A percentile compares a stretch with the other conserved stretches of the same genome.
These are phyloP conservation scores for Hololepta plana DNA, from an alignment of 2,888 invertebrate genomes.

Conservation along the genomic window DNA sequence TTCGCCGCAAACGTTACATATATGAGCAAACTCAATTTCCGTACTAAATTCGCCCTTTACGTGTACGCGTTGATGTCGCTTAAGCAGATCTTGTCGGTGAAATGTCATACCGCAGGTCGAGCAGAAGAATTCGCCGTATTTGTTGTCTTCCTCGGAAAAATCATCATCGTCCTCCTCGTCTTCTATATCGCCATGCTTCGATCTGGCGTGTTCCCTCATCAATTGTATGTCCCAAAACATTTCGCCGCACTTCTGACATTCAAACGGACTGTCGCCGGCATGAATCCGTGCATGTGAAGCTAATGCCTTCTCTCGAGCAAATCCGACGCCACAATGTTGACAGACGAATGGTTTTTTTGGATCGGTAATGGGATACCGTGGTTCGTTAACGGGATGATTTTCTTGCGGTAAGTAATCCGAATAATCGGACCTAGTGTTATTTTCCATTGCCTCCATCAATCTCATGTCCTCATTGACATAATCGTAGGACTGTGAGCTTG, in stretches of 20 bases:
- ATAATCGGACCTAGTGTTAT: slow-evolving; percentile 20
- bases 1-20: slow-evolving; percentile 66
- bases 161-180: slow-evolving; percentile 33
- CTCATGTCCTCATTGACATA: slow-evolving; percentile 31
- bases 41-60: slow-evolving; percentile 21
- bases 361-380: slow-evolving; percentile 39
- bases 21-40: slow-evolving; percentile 6
- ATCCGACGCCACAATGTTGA: slow-evolving; percentile 54
- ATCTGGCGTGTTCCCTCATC: slow-evolving; percentile 39
- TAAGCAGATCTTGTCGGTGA: slow-evolving; percentile 55
- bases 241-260: slow-evolving; percentile 63
- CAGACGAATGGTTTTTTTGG: slow-evolving; percentile 67
- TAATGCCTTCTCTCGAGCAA: slow-evolving; percentile 66
- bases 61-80: slow-evolving; percentile 38
- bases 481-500: slow-evolving; percentile 25
- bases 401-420: slow-evolving; percentile 15
- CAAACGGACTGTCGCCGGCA: slow-evolving; percentile 62
- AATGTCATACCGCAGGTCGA: slow-evolving; percentile 64
- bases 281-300: slow-evolving; percentile 61
- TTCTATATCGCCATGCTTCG: slow-evolving; percentile 32
- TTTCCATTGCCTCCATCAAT: slow-evolving; percentile 29
- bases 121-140: slow-evolving; percentile 43
- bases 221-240: slow-evolving; percentile 55
- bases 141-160: slow-evolving; percentile 36
- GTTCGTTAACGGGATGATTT: slow-evolving; percentile 13